Base-by-base conservation (phyloP, 2,888 invertebrate genomes). In the Fissipunctia ypsillon region DNA sequence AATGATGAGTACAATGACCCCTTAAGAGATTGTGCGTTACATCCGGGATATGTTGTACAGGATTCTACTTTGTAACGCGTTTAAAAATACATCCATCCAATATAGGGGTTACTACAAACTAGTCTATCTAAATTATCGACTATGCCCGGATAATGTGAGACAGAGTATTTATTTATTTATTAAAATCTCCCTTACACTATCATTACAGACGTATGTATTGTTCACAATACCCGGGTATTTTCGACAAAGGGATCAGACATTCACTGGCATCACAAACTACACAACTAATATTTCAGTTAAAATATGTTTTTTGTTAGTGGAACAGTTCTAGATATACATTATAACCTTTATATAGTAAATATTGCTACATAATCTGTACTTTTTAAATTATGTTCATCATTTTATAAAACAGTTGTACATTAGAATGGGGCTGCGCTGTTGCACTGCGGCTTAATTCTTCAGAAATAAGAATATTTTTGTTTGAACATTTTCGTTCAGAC, bases 261-360 rank as follows among this genome's bases (percentile, higher is more conserved):
- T 82, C 65, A 79, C 64, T 70, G 74, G 74, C 22, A 66, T 71
- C 73, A 78, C 69, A 74, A 65, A 14, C 67, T 84, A 81, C 65
- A 71, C 71, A 69, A 72, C 69, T 65, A 79, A 68, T 65, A 60
- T 52, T 66, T 64, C 78, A 66, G 67, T 76, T 76, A 74, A 74
- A 74, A 73, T 78, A 77, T 78, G 60, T 45, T 71, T 64, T 78
- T 76, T 73, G 68, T 87, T 80, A 87, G 88, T 88, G 88, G 88
- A 88, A 87, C 88, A 88, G 87, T 72, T 59, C 83, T 84, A 86
- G 66, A 82, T 77, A 80, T 85, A 87, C 78, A 80, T 83, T 82
- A 80, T 73, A 86, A 83, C 74, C 65, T 81, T 81, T 78, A 76
- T 73, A 74, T 81, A 84, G 87, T 80, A 81, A 79, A 87, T 83